Percentiles rank a stretch among this genome's conserved stretches.
Evolutionary conservation across 1,140 invertebrate genomes (phyloP).

Genomic region (Lanistes nyassanus): DNA sequence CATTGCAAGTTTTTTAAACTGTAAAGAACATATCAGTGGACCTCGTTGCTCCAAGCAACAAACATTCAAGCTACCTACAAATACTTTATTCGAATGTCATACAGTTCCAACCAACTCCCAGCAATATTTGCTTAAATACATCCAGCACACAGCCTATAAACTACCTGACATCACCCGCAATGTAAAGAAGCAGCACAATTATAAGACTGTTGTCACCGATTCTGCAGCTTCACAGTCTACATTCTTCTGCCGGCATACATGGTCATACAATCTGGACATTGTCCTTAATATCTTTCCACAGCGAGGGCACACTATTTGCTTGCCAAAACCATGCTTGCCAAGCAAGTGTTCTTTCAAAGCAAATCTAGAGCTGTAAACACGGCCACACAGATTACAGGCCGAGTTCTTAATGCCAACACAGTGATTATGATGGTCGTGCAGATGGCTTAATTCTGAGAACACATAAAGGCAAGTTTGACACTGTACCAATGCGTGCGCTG

Average conservation of each 20-base stretch:
- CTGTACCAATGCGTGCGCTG: background rate
- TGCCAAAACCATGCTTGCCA: constrained; percentile 34
- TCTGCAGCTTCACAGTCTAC: no score
- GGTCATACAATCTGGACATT: constrained; percentile 32
- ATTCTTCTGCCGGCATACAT: constrained; percentile 14
- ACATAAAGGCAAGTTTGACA: constrained; percentile 17
- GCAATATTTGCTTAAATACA: no score
- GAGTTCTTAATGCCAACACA: constrained; percentile 15
- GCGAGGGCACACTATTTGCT: constrained; percentile 20
- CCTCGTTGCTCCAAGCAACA: no score
- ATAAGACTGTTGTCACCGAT: no score
- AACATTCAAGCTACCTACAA: no score
- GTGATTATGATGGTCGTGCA: background rate
- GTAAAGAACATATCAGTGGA: no score
- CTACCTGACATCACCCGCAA: no score
- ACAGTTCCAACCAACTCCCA: no score
- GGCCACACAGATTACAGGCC: constrained; percentile 12
- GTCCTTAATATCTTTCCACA: constrained; percentile 34
- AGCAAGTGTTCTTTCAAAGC: constrained; percentile 35
- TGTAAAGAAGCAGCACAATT: no score
- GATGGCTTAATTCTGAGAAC: background rate
- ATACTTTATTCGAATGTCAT: no score
- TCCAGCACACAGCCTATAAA: no score
- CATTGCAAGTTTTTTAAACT: no score
- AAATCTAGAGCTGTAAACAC: constrained; percentile 32